phyloP scores from a whole-genome alignment of 1,140 invertebrate genomes.

The Drosophila nigrodunni region DNA sequence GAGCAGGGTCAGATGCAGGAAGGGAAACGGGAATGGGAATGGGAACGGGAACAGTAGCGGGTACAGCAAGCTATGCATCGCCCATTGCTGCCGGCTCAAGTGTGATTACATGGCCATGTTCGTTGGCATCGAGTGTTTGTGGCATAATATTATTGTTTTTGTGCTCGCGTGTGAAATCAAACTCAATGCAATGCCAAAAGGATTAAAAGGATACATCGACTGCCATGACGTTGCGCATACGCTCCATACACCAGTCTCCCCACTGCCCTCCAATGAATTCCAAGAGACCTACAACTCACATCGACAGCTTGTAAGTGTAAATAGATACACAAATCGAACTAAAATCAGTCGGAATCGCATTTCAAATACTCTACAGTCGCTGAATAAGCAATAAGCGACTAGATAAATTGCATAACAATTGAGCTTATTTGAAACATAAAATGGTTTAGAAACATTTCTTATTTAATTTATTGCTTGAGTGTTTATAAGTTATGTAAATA shows the following conservation, averaged over 20 bases:
- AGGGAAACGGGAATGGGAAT: slow-evolving; percentile 1
- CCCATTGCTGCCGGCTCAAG: slow-evolving; percentile 65
- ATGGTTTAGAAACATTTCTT: no score
- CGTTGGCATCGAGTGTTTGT: slow-evolving; percentile 78
- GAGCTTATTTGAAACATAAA: no score
- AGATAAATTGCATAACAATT: no score
- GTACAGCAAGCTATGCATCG: slow-evolving; percentile 27
- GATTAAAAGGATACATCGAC: slow-evolving; percentile 76
- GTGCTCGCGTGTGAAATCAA: slow-evolving; percentile 82
- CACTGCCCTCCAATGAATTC: neutral
- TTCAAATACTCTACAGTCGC: slow-evolving; percentile 25
- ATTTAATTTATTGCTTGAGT: no score
- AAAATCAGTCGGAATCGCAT: slow-evolving; percentile 10
- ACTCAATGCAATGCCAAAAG: slow-evolving; percentile 78
- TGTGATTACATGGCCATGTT: slow-evolving; percentile 82
- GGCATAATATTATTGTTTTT: slow-evolving; percentile 83
- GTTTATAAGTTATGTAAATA: no score
- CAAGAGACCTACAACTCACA: slow-evolving; percentile 28
- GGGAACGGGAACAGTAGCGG: neutral
- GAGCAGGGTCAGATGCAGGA: neutral
- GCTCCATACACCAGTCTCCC: slow-evolving; percentile 10
- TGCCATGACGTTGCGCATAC: slow-evolving; percentile 51
- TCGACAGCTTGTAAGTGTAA: slow-evolving; percentile 74
- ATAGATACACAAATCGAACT: slow-evolving; percentile 63
- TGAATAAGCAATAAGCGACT: neutral